Percentiles rank a stretch among this genome's conserved stretches.
Conservation (phyloP, 64 coral and sea anemone genomes). For the Catalaphyllia jardinei region DNA sequence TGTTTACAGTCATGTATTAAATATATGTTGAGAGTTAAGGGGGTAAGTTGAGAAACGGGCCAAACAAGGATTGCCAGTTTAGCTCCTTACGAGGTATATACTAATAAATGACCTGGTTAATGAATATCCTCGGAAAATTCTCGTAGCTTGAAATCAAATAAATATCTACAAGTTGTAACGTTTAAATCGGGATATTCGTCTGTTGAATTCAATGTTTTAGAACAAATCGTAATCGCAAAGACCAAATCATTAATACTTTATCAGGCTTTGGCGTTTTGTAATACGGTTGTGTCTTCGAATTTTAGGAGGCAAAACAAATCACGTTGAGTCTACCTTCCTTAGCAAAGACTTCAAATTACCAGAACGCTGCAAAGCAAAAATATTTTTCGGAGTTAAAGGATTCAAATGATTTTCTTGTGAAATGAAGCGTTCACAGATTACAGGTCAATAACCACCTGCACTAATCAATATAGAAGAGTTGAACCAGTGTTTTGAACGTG, state of each 20-base stretch:
- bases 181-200: background rate
- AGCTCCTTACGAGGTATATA: too few species aligned
- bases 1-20: background rate
- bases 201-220: background rate
- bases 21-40: background rate
- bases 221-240: background rate
- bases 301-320: background rate
- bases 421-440: constrained; percentile 1
- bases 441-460: background rate
- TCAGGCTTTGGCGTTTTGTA: background rate
- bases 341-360: background rate
- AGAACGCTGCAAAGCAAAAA: background rate
- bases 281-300: constrained; percentile 18
- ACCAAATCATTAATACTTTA: constrained; percentile 40
- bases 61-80: too few species aligned
- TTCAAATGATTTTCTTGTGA: background rate
- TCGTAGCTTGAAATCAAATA: background rate
- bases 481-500: background rate
- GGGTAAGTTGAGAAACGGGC: too few species aligned
- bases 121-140: too few species aligned
- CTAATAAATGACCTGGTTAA: too few species aligned
- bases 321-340: background rate
- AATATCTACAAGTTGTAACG: background rate
- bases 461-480: background rate
- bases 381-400: background rate